These are phyloP conservation scores for Endotricha flammealis DNA, from an alignment of 2,888 invertebrate species.

Conservation along the genomic window DNA sequence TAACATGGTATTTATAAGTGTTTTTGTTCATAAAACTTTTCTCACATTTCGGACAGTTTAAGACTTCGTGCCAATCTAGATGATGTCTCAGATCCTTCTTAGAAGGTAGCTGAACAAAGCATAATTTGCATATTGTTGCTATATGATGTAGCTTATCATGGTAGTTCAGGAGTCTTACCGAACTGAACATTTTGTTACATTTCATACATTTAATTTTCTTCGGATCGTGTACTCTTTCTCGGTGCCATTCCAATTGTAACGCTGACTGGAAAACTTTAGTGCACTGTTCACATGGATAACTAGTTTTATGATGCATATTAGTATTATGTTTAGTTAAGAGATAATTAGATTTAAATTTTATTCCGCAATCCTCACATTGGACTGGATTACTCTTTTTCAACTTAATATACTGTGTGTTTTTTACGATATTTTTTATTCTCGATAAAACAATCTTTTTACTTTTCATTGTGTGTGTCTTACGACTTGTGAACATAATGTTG, in stretches of 20 bases:
- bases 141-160: constrained; percentile 47
- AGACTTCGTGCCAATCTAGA: constrained; percentile 45
- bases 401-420: constrained; percentile 32
- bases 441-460: constrained; percentile 37
- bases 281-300: constrained; percentile 42
- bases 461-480: constrained; percentile 24
- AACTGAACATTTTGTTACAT: constrained; percentile 54
- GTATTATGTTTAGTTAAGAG: constrained; percentile 44
- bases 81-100: constrained; percentile 44
- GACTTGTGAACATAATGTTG: constrained; percentile 42
- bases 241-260: constrained; percentile 38
- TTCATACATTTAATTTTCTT: constrained; percentile 46
- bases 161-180: constrained; percentile 40
- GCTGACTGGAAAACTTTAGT: constrained; percentile 41
- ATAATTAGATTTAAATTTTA: constrained; percentile 31
- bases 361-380: constrained; percentile 48
- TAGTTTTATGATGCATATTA: constrained; percentile 34
- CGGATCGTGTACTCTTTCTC: constrained; percentile 49
- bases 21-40: constrained; percentile 46
- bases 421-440: constrained; percentile 42
- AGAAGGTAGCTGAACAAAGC: constrained; percentile 48
- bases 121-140: constrained; percentile 47
- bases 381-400: constrained; percentile 27
- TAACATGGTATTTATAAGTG: constrained; percentile 42
- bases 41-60: constrained; percentile 43